Percentiles rank a stretch among this genome's conserved stretches.
Conservation (phyloP, 2,113 vertebrate species). For the Nannospalax galili region DNA sequence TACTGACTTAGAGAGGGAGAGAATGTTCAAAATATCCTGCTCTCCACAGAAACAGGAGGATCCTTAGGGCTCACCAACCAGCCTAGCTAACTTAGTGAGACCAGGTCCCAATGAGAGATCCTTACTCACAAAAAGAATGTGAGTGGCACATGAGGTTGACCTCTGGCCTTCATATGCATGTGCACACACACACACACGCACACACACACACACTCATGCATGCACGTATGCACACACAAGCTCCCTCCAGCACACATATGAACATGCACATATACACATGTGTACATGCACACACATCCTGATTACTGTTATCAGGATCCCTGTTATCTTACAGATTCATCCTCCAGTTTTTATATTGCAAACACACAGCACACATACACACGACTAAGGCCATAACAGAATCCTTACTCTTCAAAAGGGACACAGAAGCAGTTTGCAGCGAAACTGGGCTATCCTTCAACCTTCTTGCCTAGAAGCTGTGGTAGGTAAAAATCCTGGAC, state of each 20-base stretch:
- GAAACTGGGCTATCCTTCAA: not conserved
- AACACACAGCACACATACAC: too few relatives aligned
- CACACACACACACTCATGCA: not conserved
- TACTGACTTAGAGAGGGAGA: not conserved
- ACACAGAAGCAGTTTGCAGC: not conserved
- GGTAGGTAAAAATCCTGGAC: not conserved
- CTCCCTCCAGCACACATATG: too few relatives aligned
- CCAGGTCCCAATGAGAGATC: not conserved
- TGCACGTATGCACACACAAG: not conserved
- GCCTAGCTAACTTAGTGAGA: not conserved
- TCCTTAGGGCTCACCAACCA: too few relatives aligned
- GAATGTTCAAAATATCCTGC: not conserved
- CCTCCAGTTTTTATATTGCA: too few relatives aligned
- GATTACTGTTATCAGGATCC: too few relatives aligned
- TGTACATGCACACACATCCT: too few relatives aligned
- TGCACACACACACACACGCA: too few relatives aligned
- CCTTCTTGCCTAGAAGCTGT: not conserved
- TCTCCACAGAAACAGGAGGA: not conserved
- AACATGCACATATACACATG: not conserved
- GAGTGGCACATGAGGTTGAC: too few relatives aligned
- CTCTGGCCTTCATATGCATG: too few relatives aligned
- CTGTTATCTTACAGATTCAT: too few relatives aligned
- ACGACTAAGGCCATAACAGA: too few relatives aligned
- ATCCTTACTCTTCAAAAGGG: too few relatives aligned
- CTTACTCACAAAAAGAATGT: not conserved